Evolutionary conservation across 2,113 vertebrate genomes (phyloP), one percentile per base, ranked within the genome.

Genomic region (Pangasianodon gigas): DNA sequence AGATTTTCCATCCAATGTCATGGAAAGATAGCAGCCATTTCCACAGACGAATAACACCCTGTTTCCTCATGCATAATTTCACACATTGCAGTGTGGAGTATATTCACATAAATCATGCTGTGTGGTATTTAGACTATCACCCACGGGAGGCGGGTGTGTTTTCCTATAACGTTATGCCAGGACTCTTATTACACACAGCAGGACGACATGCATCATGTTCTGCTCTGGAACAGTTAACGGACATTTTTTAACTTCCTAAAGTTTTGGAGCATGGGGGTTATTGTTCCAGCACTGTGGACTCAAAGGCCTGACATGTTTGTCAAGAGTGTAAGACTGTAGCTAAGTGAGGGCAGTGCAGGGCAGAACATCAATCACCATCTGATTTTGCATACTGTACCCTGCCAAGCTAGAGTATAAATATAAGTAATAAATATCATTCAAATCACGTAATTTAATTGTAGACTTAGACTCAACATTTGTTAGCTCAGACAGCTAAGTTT

Each of bases 21-120:
- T 65, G 51, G 77, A n/a, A 67, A 89, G 44, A 89, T 83, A 77
- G 67, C 48, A 14, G 24, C 80, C 41, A 7, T 86, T 67, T 84
- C 44, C 80, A 80, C 65, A 82, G 71, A 91, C 67, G 56, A 85
- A 86, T 90, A 87, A 65, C 46, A 51, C 37, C 75, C 60, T n/a
- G 84, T 62, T 86, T 88, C 51, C 84, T 93, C 89, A 92, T 87
- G 91, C 89, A 88, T 89, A 88, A 91, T 93, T 93, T 92, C 91
- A 54, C 91, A 93, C 87, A 92, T 80, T 60, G 84, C 90, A 90
- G 92, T 89, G 89, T 89, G 90, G 92, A 92, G 88, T 90, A 62
- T 93, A 94, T 93, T 90, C 94, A 90, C 95, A 94, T 95, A 94
- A 94, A 95, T 94, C 92, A 91, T 88, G 89, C 93, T 93, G 90